Evolutionary conservation across 2,797 vertebrate genomes (phyloP).

Genomic region (Meda fulgida): DNA sequence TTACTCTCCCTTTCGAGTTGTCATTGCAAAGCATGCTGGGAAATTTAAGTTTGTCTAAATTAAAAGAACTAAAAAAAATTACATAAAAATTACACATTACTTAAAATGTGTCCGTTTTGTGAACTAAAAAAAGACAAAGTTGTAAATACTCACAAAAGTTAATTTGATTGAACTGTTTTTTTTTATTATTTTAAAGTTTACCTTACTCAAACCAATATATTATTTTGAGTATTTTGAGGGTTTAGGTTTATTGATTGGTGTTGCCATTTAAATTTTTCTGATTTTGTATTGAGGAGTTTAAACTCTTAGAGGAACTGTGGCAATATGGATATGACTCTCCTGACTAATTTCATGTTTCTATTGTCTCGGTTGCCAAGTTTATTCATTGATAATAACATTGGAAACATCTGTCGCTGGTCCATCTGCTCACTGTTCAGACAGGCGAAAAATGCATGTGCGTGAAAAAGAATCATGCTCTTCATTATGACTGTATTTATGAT

Average conservation of each 20-base stretch:
- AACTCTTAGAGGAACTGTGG: neutral
- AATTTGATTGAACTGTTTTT: too few relatives aligned
- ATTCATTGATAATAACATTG: conserved; percentile 22
- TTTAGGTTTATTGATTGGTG: neutral
- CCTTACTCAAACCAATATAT: too few relatives aligned
- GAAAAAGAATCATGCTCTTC: conserved; percentile 6
- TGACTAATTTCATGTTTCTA: conserved; percentile 21
- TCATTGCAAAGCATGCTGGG: too few relatives aligned
- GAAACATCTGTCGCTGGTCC: conserved; percentile 30
- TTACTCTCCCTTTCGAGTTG: too few relatives aligned
- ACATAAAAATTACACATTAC: too few relatives aligned
- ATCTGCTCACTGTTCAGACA: conserved; percentile 33
- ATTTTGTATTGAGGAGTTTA: neutral
- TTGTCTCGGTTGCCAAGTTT: conserved; percentile 19
- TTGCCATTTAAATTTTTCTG: conserved; percentile 7
- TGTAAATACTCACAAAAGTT: too few relatives aligned
- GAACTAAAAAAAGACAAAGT: too few relatives aligned
- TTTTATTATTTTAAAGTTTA: too few relatives aligned
- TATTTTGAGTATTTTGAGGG: too few relatives aligned
- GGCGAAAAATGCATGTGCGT: neutral
- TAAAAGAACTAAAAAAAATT: too few relatives aligned
- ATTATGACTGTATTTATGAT: conserved; percentile 30
- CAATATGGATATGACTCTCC: neutral
- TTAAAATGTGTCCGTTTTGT: too few relatives aligned
- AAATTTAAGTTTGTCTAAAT: too few relatives aligned